Evolutionary conservation across 2,888 invertebrate species (phyloP).

Genomic region (Baccha elongata): DNA sequence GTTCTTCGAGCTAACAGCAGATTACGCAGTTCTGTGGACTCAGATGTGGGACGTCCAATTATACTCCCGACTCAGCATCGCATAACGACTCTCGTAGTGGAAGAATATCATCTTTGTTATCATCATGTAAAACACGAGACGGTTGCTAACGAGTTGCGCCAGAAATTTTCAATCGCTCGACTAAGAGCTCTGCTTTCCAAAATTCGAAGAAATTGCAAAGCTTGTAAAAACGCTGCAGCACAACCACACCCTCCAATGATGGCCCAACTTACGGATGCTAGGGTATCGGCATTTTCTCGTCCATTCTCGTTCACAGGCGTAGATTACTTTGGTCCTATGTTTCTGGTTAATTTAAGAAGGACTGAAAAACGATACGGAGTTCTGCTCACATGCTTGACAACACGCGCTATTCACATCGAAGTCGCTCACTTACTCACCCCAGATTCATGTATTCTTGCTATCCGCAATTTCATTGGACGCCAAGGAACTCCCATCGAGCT

Average conservation of each 20-base stretch:
- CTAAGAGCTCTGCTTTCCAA: not conserved
- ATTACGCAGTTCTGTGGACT: not conserved
- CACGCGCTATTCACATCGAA: constrained; percentile 39
- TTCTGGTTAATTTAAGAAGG: constrained; percentile 19
- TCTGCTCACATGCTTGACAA: constrained; percentile 48
- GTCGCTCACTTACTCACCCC: constrained; percentile 49
- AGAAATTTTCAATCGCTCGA: too few relatives aligned
- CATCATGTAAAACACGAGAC: too few relatives aligned
- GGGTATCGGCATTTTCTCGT: constrained; percentile 26
- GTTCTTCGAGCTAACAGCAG: constrained; percentile 6
- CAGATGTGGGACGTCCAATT: not conserved
- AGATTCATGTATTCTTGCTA: constrained; percentile 51
- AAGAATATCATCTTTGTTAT: constrained; percentile 8
- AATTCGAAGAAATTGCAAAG: not conserved
- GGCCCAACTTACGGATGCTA: too few relatives aligned
- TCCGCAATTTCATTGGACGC: constrained; percentile 60
- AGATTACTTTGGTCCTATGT: constrained; percentile 56
- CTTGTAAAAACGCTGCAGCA: constrained; percentile 8
- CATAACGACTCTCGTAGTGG: too few relatives aligned
- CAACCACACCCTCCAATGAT: constrained; percentile 48
- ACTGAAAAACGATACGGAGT: constrained; percentile 47
- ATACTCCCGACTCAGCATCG: not conserved
- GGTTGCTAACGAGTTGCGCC: constrained; percentile 47
- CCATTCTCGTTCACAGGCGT: constrained; percentile 18
- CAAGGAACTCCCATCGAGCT: constrained; percentile 37